Percentiles rank a stretch among this genome's conserved stretches.
Conservation (phyloP, 2,797 vertebrate species). For the Lates japonicus region DNA sequence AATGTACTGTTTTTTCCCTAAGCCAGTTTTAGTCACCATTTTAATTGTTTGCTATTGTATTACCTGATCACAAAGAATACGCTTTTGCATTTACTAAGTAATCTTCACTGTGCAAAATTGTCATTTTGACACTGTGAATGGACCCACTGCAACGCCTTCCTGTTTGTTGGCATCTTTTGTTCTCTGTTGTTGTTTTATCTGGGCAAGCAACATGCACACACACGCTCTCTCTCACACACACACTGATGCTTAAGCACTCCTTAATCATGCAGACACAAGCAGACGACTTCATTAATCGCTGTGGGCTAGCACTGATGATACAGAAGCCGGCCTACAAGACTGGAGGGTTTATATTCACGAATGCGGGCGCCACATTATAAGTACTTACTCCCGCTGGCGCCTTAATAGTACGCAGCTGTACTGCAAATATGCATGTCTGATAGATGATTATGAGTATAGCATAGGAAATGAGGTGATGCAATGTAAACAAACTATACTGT, state of each 20-base stretch:
- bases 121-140: slow-evolving; percentile 37
- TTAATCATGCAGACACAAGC: slow-evolving; percentile 80
- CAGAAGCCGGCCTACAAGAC: slow-evolving; percentile 59
- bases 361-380: slow-evolving; percentile 63
- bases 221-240: slow-evolving; percentile 29
- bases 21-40: slow-evolving; percentile 27
- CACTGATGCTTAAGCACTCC: slow-evolving; percentile 47
- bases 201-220: slow-evolving; percentile 28
- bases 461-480: slow-evolving; percentile 49
- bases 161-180: slow-evolving; percentile 58
- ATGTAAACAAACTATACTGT: slow-evolving; percentile 58
- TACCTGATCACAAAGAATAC: slow-evolving; percentile 38
- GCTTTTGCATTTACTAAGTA: slow-evolving; percentile 19
- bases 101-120: slow-evolving; percentile 15
- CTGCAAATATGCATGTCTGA: slow-evolving; percentile 68
- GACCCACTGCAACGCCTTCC: slow-evolving; percentile 28
- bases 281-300: slow-evolving; percentile 81
- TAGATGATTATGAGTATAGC: slow-evolving; percentile 63
- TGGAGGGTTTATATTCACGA: slow-evolving; percentile 63
- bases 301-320: slow-evolving; percentile 72
- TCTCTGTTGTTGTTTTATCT: slow-evolving; percentile 68
- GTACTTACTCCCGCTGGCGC: slow-evolving; percentile 64
- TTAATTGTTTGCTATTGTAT: slow-evolving; percentile 43
- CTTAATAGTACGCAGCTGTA: slow-evolving; percentile 65
- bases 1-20: slow-evolving; percentile 34